A percentile compares a stretch with the other conserved stretches of the same genome.
phyloP scores from a whole-genome alignment of 2,113 vertebrate species.

The Tursiops truncatus region DNA sequence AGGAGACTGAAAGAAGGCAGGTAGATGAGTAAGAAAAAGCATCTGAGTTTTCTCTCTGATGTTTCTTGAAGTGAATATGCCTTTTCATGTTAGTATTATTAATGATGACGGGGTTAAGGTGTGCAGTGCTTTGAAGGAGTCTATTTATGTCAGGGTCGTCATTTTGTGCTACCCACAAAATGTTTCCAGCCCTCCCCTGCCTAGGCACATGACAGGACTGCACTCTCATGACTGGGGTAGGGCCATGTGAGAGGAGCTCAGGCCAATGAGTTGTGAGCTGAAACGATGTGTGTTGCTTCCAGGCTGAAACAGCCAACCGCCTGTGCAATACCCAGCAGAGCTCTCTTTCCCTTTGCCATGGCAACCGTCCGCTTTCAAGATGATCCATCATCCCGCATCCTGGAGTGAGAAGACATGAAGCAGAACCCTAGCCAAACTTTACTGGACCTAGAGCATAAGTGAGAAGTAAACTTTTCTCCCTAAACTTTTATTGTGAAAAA shows the following conservation, averaged over 20 bases:
- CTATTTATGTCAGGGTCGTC: background rate
- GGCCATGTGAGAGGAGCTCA: background rate
- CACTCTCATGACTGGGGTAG: background rate
- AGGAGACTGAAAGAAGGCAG: background rate
- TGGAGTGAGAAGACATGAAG: background rate
- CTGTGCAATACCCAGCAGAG: background rate
- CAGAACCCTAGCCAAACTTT: background rate
- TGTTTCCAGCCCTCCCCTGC: background rate
- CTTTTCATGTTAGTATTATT: background rate
- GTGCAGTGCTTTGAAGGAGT: background rate
- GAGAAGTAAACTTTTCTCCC: background rate
- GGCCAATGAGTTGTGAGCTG: background rate
- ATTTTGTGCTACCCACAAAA: background rate
- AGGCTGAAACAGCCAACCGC: background rate
- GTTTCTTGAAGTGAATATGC: background rate
- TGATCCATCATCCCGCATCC: background rate
- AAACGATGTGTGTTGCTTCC: background rate
- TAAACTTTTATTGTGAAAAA: background rate
- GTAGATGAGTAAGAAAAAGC: background rate
- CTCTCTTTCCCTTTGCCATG: background rate
- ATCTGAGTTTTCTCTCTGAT: background rate
- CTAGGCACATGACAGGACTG: background rate
- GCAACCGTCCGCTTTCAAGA: background rate
- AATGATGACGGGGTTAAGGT: background rate
- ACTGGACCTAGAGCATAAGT: background rate